Base-by-base conservation (phyloP, 2,888 invertebrate genomes). In the Hydriomena furcata region DNA sequence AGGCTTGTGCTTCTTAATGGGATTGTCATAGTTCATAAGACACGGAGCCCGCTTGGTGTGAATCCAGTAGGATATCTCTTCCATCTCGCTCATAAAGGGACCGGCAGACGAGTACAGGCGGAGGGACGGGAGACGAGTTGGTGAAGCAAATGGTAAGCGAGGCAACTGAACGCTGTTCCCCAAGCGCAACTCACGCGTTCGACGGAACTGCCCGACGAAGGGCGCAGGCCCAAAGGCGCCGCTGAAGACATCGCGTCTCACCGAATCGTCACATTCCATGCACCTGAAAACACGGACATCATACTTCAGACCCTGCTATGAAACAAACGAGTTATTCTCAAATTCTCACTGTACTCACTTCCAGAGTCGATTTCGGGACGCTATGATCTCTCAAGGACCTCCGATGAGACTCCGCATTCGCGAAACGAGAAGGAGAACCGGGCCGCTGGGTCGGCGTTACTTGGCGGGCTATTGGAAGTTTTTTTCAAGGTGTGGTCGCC, bases 1-100 rank as follows among this genome's bases (percentile, higher is more conserved):
- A 21, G 76, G 73, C 60, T 73, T 69, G 49, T 73, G 76, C 49
- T 74, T 80, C 53, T 77, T 83, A 25, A 75, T 63, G 25, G 72
- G 60, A 63, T 77, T 82, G 35, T 88, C 85, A 73, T 82, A 84
- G 62, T 79, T 79, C 63, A 81, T 79, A 27, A 90, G 82, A 73
- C 90, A 91, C 0, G 91, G 91, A 7, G 91, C 85, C 65, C 85
- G 73, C 56, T 84, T 84, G 1, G 91, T 89, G 59, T 78, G 75
- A 21, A 91, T 76, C 91, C 91, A 91, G 60, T 79, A 89, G 1
- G 82, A 69, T 71, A 91, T 90, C 66, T 90, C 90, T 56, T 90
- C 89, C 84, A 89, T 88, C 56, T 75, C 79, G 76, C 62, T 86
- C 79, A 86, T 84, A 84, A 84, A 83, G 83, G 83, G 83, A 81